Conservation (phyloP, 2,113 vertebrate species). For the Chaenogobius annularis region DNA sequence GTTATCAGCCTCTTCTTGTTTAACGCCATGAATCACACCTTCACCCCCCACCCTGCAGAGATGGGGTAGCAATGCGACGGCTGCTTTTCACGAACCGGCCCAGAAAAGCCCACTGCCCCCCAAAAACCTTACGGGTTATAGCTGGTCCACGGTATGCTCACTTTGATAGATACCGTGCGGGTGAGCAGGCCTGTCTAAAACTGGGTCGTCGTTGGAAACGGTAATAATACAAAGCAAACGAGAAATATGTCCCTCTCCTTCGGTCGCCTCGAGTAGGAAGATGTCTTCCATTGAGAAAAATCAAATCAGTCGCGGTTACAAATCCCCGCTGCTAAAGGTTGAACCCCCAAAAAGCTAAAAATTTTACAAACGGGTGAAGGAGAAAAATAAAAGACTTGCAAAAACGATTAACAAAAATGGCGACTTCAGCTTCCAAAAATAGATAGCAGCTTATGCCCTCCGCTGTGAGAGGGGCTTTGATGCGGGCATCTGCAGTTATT, state of each 20-base stretch:
- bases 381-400: neutral
- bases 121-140: neutral
- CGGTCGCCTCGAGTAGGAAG: slow-evolving; percentile 39
- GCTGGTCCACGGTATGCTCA: neutral
- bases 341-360: neutral
- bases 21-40: slow-evolving; percentile 55
- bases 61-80: slow-evolving; percentile 26
- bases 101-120: neutral
- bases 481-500: slow-evolving; percentile 74
- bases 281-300: slow-evolving; percentile 67
- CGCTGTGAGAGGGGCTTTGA: slow-evolving; percentile 41
- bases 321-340: neutral
- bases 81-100: neutral
- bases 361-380: neutral
- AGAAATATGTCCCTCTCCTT: slow-evolving; percentile 32
- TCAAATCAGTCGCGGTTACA: slow-evolving; percentile 14
- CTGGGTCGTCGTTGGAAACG: slow-evolving; percentile 19
- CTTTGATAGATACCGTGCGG: neutral
- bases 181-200: neutral
- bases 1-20: slow-evolving; percentile 31
- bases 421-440: slow-evolving; percentile 57
- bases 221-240: slow-evolving; percentile 22
- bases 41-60: slow-evolving; percentile 26
- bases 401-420: slow-evolving; percentile 28
- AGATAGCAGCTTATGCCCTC: slow-evolving; percentile 47